These are phyloP conservation scores for Clavelina lepadiformis DNA, from an alignment of 23 tunicate genomes.

Conservation along the genomic window DNA sequence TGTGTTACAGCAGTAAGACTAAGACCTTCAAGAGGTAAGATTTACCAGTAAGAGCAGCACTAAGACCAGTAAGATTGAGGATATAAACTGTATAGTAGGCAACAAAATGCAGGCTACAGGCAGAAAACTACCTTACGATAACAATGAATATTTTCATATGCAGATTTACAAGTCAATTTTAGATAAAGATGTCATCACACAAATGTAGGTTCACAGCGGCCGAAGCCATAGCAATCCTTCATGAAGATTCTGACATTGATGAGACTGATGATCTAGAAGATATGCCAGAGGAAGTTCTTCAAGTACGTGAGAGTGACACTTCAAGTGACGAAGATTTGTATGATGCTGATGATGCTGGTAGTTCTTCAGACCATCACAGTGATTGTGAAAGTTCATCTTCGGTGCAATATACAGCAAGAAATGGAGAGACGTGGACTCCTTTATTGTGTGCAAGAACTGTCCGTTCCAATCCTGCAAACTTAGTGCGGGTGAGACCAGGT, in stretches of 20 bases:
- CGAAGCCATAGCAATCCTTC: not conserved
- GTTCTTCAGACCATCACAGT: slow-evolving; percentile 5
- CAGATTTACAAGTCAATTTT: not conserved
- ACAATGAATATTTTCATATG: no score
- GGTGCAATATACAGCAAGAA: not conserved
- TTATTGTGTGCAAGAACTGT: slow-evolving; percentile 3
- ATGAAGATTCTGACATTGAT: slow-evolving; percentile 15
- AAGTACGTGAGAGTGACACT: slow-evolving; percentile 4
- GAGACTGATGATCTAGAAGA: slow-evolving; percentile 7
- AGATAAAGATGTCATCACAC: slow-evolving; percentile 4
- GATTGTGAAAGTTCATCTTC: slow-evolving; percentile 6
- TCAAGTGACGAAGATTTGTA: slow-evolving; percentile 11
- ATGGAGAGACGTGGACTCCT: slow-evolving; percentile 15
- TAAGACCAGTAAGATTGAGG: no score
- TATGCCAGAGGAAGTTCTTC: slow-evolving; percentile 8
- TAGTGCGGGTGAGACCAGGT: slow-evolving; percentile 14
- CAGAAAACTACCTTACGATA: no score
- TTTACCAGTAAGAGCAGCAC: no score
- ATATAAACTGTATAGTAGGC: no score
- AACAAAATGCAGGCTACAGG: no score
- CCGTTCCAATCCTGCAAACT: slow-evolving; percentile 3
- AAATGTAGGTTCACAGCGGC: slow-evolving; percentile 1
- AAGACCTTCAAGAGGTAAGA: no score
- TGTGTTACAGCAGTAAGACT: no score
- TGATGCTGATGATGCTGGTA: slow-evolving; percentile 8